These are phyloP conservation scores for Drosophila obscura DNA, from an alignment of 1,140 invertebrate genomes.

Conservation along the genomic window DNA sequence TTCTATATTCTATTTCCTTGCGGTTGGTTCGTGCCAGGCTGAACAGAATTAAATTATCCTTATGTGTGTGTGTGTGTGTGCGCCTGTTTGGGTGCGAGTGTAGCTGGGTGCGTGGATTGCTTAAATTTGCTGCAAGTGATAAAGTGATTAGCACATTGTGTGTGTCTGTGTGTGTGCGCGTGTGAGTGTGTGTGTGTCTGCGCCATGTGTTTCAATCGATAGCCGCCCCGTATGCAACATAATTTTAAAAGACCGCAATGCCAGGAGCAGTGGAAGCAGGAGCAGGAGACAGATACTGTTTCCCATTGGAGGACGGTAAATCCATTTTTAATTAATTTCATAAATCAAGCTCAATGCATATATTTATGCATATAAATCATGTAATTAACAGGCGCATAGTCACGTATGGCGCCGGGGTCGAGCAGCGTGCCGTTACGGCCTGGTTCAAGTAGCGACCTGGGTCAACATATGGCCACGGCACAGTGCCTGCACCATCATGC, in stretches of 20 bases:
- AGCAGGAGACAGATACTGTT: no score
- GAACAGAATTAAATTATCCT: conserved; percentile 65
- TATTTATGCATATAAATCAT: conserved; percentile 75
- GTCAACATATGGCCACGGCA: conserved; percentile 49
- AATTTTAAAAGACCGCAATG: conserved; percentile 43
- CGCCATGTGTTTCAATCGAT: no score
- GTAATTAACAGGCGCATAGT: conserved; percentile 75
- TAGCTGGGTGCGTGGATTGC: conserved; percentile 2
- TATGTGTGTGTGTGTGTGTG: conserved; percentile 27
- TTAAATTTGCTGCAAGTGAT: conserved; percentile 57
- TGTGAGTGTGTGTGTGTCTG: conserved; percentile 1
- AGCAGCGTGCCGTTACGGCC: no score
- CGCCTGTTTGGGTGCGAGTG: not conserved
- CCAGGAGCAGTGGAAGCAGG: not conserved
- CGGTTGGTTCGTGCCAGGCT: conserved; percentile 45
- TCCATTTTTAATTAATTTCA: conserved; percentile 76
- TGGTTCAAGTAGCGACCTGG: conserved; percentile 20
- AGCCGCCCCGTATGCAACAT: conserved; percentile 51
- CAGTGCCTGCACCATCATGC: conserved; percentile 5
- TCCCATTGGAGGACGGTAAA: conserved; percentile 32
- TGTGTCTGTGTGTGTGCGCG: conserved; percentile 1
- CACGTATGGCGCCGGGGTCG: conserved; percentile 13
- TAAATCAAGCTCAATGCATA: conserved; percentile 73
- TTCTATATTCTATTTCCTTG: conserved; percentile 26
- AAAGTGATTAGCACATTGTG: conserved; percentile 54